Evolutionary conservation across 2,888 invertebrate genomes (phyloP), one percentile per base, ranked within the genome.

Genomic region (Lissocephala sabroskyi): DNA sequence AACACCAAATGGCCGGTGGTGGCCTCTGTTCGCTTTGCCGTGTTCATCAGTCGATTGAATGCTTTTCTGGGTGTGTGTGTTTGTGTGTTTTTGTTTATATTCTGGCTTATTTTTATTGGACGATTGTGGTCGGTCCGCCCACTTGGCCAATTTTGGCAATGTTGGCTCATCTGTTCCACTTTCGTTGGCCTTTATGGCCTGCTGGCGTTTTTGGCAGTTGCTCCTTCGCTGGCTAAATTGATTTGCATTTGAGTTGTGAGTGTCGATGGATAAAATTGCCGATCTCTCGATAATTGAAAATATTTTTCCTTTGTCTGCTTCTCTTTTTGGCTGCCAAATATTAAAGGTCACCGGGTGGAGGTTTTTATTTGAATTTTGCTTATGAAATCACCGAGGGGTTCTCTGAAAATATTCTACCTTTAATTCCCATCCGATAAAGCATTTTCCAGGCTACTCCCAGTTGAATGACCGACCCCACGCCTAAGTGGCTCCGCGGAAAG

Each of bases 61-160:
- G n/a, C n/a, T n/a, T 3, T 16, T 17, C 10, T 3, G 4, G 17
- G 17, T 39, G 17, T 39, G 37, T n/a, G 11, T 39, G 2, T 39
- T 39, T 39, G 17, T 39, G 7, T 23, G 4, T 64, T 65, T 65
- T 67, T 64, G 67, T 65, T 67, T 67, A 64, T 64, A 62, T 67
- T 67, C 65, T 65, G 62, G 65, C 62, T 65, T 64, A 62, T 67
- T 65, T 65, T 67, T 65, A 67, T 67, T 65, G 56, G 56, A 57
- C 46, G 48, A 50, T 35, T 66, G 53, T 62, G 19, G n/a, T 45
- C 52, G 48, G 50, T 58, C 45, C 48, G 47, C 48, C 54, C 41
- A n/a, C n/a, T n/a, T n/a, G n/a, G n/a, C n/a, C n/a, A n/a, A n/a
- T n/a, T n/a, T n/a, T n/a, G n/a, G n/a, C n/a, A n/a, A n/a, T n/a